These are phyloP conservation scores for Heterodera carotae DNA, from an alignment of 1,140 invertebrate species.

Conservation along the genomic window DNA sequence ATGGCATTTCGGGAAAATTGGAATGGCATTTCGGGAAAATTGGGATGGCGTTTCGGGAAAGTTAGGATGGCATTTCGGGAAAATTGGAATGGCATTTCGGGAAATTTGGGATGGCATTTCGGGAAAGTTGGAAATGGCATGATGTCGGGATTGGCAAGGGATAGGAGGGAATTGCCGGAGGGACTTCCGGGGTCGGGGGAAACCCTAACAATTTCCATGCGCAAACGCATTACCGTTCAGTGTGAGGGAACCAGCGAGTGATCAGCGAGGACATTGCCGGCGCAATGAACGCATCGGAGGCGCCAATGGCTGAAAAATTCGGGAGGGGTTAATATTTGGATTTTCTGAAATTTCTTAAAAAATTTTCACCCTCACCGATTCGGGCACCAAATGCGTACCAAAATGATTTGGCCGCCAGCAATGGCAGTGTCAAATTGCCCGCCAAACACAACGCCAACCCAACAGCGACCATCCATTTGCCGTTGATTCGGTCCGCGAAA, in stretches of 20 bases:
- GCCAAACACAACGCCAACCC: constrained; percentile 54
- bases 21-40: too few relatives aligned
- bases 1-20: too few relatives aligned
- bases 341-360: constrained; percentile 16
- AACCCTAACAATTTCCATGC: not conserved
- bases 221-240: constrained; percentile 29
- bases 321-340: too few relatives aligned
- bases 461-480: constrained; percentile 60
- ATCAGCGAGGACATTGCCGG: constrained; percentile 63
- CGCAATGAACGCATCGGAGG: constrained; percentile 61
- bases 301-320: constrained; percentile 58
- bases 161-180: too few relatives aligned
- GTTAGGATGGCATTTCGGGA: too few relatives aligned
- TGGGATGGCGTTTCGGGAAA: too few relatives aligned
- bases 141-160: too few relatives aligned
- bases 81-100: too few relatives aligned
- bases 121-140: too few relatives aligned
- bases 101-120: too few relatives aligned
- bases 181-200: too few relatives aligned
- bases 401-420: constrained; percentile 56
- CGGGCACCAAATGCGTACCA: constrained; percentile 48
- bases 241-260: constrained; percentile 61
- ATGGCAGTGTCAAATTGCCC: constrained; percentile 58
- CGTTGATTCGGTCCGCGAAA: constrained; percentile 54
- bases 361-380: not conserved